These are phyloP conservation scores for Nerophis lumbriciformis DNA, from an alignment of 2,113 vertebrate genomes.

Conservation along the genomic window DNA sequence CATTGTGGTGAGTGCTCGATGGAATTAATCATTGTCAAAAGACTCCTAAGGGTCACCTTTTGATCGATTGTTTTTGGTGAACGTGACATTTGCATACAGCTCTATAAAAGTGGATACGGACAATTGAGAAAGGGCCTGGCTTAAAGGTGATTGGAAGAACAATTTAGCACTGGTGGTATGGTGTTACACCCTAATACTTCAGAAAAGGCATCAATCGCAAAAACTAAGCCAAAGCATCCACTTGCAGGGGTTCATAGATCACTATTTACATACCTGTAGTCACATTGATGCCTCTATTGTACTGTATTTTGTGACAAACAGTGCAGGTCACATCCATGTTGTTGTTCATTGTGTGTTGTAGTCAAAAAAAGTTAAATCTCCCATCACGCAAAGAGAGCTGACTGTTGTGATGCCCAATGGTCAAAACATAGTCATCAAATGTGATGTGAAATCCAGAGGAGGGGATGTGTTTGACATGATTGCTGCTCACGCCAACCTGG, in stretches of 20 bases:
- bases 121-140: background rate
- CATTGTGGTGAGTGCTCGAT: slow-evolving; percentile 73
- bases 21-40: background rate
- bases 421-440: slow-evolving; percentile 82
- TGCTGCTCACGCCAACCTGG: slow-evolving; percentile 76
- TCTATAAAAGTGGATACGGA: background rate
- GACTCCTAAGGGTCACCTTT: background rate
- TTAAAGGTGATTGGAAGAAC: background rate
- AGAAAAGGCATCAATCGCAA: too few relatives aligned
- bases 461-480: slow-evolving; percentile 81
- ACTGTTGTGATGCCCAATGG: slow-evolving; percentile 81
- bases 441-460: slow-evolving; percentile 78
- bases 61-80: background rate
- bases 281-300: background rate
- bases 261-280: background rate
- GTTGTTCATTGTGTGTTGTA: slow-evolving; percentile 29
- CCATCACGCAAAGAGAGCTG: slow-evolving; percentile 76
- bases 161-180: background rate
- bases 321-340: background rate
- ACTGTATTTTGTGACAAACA: background rate
- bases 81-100: background rate
- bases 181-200: too few relatives aligned
- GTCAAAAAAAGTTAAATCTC: slow-evolving; percentile 83
- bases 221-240: too few relatives aligned
- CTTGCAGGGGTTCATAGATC: background rate